Percentiles rank a stretch among this genome's conserved stretches.
These are phyloP conservation scores for Climacteris rufus DNA, from an alignment of 2,113 vertebrate genomes.

Conservation along the genomic window DNA sequence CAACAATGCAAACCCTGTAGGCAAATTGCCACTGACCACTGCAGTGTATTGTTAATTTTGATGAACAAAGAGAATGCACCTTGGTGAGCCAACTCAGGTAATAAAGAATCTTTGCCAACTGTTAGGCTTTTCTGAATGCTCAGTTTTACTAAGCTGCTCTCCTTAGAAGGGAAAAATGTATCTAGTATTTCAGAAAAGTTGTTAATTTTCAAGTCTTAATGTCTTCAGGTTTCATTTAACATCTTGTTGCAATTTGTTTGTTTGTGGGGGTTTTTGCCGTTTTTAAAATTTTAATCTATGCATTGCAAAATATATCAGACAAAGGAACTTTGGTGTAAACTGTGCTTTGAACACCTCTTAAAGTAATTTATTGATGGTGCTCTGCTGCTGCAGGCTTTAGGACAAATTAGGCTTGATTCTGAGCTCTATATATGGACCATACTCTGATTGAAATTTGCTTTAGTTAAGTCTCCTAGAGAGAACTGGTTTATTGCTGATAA, in stretches of 20 bases:
- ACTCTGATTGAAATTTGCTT: background rate
- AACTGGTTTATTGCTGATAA: background rate
- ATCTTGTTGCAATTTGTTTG: background rate
- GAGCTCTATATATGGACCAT: background rate
- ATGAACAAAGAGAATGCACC: background rate
- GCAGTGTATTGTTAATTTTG: background rate
- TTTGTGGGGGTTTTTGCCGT: too few species aligned
- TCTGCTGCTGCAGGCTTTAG: background rate
- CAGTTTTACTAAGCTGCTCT: background rate
- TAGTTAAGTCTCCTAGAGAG: background rate
- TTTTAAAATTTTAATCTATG: background rate
- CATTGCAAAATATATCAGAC: background rate
- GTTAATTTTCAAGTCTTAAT: background rate
- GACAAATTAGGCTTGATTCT: background rate
- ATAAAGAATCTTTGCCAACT: background rate
- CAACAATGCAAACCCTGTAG: background rate
- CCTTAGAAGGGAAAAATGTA: background rate
- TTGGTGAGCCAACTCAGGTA: background rate
- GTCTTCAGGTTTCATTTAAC: background rate
- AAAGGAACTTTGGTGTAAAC: background rate
- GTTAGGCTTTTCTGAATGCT: background rate
- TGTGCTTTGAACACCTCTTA: background rate
- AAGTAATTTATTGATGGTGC: background rate
- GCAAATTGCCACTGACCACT: background rate
- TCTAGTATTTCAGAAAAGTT: background rate